Conservation (phyloP, 2,113 vertebrate species). For the Anguilla rostrata region DNA sequence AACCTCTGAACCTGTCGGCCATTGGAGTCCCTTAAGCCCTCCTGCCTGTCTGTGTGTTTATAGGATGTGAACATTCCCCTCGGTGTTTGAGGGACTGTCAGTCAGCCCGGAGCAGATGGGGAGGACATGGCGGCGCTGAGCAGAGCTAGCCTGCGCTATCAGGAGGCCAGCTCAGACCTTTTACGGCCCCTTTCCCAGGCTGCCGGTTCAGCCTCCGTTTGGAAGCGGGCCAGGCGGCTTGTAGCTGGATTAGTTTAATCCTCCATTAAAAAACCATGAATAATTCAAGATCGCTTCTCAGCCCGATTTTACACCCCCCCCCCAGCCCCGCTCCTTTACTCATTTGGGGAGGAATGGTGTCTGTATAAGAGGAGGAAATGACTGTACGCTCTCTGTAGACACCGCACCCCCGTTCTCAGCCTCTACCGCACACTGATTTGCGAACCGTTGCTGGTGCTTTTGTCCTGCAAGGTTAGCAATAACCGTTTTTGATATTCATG, state of each 20-base stretch:
- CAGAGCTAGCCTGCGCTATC: too few relatives aligned
- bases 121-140: too few relatives aligned
- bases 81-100: too few relatives aligned
- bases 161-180: too few relatives aligned
- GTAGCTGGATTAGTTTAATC: slow-evolving; percentile 19
- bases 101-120: too few relatives aligned
- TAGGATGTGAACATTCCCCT: too few relatives aligned
- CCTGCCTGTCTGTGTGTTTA: too few relatives aligned
- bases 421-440: background rate
- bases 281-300: slow-evolving; percentile 19
- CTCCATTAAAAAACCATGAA: slow-evolving; percentile 23
- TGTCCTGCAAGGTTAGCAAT: too few relatives aligned
- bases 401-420: background rate
- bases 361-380: background rate
- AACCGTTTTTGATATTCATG: too few relatives aligned
- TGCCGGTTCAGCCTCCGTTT: background rate
- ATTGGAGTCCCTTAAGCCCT: too few relatives aligned
- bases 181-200: background rate
- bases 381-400: background rate
- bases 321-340: background rate
- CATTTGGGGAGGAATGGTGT: background rate
- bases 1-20: too few relatives aligned
- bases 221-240: background rate
- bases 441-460: background rate
- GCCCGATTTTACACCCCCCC: slow-evolving; percentile 5